A percentile compares a stretch with the other conserved stretches of the same genome.
phyloP scores from a whole-genome alignment of 2,797 vertebrate species.

The Sciurus vulgaris region DNA sequence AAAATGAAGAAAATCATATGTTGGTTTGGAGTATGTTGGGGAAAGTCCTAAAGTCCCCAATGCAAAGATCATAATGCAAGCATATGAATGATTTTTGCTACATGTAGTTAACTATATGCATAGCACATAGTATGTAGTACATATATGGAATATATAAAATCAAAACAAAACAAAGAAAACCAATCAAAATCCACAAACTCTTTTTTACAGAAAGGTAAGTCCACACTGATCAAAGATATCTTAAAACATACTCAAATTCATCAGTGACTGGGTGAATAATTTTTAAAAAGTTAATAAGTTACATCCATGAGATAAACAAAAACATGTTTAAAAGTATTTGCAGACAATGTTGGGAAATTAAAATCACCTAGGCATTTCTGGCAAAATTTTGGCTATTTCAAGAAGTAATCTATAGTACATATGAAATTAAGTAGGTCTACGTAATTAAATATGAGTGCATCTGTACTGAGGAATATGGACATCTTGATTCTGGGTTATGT shows the following conservation, averaged over 20 bases:
- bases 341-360: not conserved
- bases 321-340: not conserved
- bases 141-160: not conserved
- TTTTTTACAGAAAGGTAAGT: not conserved
- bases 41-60: not conserved
- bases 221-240: not conserved
- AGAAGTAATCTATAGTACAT: not conserved
- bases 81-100: not conserved
- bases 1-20: not conserved
- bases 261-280: not conserved
- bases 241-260: slow-evolving; percentile 22
- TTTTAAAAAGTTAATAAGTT: not conserved
- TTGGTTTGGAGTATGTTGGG: not conserved
- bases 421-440: not conserved
- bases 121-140: not conserved
- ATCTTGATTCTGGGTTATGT: not conserved
- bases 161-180: not conserved
- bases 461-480: not conserved
- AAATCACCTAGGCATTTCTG: not conserved
- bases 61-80: not conserved
- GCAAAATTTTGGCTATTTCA: not conserved
- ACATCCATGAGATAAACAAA: not conserved
- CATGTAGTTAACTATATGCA: not conserved
- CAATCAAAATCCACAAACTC: not conserved
- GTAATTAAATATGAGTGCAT: not conserved